Evolutionary conservation across 2,888 invertebrate genomes (phyloP).

Genomic region (Halictus quadricinctus): DNA sequence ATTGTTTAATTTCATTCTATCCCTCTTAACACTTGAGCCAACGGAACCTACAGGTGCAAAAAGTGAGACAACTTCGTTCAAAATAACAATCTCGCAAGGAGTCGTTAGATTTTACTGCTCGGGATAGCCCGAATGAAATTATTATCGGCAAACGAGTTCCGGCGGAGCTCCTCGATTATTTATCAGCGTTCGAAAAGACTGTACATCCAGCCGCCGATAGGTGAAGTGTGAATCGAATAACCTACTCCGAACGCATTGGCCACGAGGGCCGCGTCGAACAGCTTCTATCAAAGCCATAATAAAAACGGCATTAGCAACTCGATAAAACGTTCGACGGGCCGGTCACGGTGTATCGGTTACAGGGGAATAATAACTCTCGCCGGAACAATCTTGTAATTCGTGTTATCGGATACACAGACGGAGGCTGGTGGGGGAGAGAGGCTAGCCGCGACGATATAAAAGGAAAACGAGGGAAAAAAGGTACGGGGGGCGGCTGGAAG

Average conservation of each 20-base stretch:
- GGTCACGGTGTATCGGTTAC: not conserved
- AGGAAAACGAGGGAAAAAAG: not conserved
- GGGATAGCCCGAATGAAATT: no score
- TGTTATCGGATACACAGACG: not conserved
- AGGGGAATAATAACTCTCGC: not conserved
- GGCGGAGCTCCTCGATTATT: not conserved
- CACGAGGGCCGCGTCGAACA: not conserved
- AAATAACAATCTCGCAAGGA: no score
- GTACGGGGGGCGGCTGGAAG: not conserved
- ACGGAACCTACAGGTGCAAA: no score
- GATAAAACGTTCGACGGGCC: not conserved
- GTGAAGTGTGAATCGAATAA: not conserved
- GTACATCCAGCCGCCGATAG: not conserved
- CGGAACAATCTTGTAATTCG: slow-evolving; percentile 5
- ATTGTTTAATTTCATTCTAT: no score
- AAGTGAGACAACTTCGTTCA: no score
- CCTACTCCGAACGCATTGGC: not conserved
- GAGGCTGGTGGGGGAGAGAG: not conserved
- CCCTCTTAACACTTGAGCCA: no score
- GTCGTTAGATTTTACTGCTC: not conserved
- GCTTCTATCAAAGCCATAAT: not conserved
- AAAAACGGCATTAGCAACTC: not conserved
- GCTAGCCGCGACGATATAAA: not conserved
- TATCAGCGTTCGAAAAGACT: not conserved
- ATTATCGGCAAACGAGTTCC: not conserved